A percentile compares a stretch with the other conserved stretches of the same genome.
Conservation (phyloP, 2,113 vertebrate genomes). For the Trochalopteron elliotii region DNA sequence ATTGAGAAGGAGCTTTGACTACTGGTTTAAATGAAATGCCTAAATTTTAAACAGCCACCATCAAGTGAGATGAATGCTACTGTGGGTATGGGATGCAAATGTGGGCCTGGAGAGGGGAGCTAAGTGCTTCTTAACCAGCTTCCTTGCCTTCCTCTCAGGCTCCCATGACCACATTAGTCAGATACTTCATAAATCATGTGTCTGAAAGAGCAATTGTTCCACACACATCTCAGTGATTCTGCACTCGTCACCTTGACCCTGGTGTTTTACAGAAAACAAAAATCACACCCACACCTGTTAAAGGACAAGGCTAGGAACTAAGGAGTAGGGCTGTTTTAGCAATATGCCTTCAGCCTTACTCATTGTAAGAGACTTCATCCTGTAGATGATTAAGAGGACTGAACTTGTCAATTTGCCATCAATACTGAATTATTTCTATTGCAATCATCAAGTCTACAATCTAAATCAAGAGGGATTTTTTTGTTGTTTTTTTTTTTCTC, state of each 20-base stretch:
- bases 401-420: background rate
- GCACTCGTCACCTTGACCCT: slow-evolving; percentile 5
- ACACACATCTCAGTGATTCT: slow-evolving; percentile 44
- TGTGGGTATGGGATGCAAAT: slow-evolving; percentile 8
- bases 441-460: background rate
- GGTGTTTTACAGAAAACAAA: background rate
- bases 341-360: background rate
- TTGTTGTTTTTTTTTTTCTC: background rate
- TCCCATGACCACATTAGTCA: slow-evolving; percentile 37
- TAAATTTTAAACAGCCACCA: background rate
- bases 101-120: background rate
- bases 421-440: background rate
- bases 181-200: slow-evolving; percentile 64
- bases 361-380: background rate
- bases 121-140: slow-evolving; percentile 35
- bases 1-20: background rate
- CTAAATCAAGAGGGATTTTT: background rate
- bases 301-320: background rate
- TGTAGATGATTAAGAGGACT: background rate
- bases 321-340: background rate
- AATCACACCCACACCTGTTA: background rate
- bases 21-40: background rate
- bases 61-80: background rate
- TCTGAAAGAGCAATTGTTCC: slow-evolving; percentile 48
- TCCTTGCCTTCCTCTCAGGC: background rate